phyloP scores from a whole-genome alignment of 2,113 vertebrate species.

The Epinephelus lanceolatus region DNA sequence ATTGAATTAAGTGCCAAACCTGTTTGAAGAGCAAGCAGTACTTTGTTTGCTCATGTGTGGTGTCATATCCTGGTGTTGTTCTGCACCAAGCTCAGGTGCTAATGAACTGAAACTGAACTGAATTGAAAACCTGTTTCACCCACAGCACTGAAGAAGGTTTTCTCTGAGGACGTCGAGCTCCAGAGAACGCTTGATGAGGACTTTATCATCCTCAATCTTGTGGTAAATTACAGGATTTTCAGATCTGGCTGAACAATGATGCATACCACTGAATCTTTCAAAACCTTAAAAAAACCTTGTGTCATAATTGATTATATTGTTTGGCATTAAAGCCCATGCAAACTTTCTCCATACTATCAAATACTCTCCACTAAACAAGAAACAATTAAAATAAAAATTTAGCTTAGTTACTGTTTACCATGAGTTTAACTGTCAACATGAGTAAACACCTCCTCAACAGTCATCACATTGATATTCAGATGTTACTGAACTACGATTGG shows the following conservation, averaged over 20 bases:
- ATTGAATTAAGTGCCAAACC: conserved; percentile 1
- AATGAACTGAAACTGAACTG: background rate
- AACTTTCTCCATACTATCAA: background rate
- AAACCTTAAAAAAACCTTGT: background rate
- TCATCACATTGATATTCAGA: background rate
- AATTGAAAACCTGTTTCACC: conserved; percentile 19
- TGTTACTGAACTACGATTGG: background rate
- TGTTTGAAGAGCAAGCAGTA: conserved; percentile 11
- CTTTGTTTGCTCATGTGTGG: conserved; percentile 37
- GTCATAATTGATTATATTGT: background rate
- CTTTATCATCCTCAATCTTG: conserved; percentile 92
- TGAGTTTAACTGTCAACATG: background rate
- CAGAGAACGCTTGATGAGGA: conserved; percentile 91
- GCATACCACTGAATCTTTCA: background rate
- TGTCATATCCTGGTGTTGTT: conserved; percentile 21
- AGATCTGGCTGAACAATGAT: background rate
- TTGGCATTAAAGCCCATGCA: background rate
- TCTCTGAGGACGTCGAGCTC: conserved; percentile 89
- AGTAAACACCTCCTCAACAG: background rate
- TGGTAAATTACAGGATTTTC: conserved; percentile 84
- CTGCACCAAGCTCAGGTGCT: background rate
- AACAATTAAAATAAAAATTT: no score
- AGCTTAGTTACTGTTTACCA: background rate
- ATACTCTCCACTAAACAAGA: background rate
- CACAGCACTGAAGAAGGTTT: conserved; percentile 91